Conservation (phyloP, 2,888 invertebrate species). For the Melikaiella ostensackeni region DNA sequence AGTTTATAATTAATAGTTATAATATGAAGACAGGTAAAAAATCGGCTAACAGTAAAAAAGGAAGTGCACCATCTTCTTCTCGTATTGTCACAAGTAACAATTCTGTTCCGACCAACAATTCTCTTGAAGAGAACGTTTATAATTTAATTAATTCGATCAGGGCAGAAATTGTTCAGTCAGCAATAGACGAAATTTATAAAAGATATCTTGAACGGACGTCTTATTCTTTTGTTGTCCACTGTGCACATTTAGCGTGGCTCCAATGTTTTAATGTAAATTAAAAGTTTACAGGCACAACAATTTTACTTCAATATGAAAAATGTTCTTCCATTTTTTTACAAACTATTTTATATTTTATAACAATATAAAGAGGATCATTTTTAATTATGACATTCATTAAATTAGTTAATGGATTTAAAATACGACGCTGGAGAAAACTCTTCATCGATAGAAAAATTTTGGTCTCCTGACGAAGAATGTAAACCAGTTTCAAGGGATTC, state of each 20-base stretch:
- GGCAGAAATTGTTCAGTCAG: constrained; percentile 54
- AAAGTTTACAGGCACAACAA: too few species aligned
- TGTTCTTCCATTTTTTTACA: neutral
- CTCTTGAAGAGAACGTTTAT: neutral
- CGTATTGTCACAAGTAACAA: neutral
- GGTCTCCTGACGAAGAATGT: constrained; percentile 44
- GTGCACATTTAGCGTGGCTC: constrained; percentile 50
- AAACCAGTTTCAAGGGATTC: constrained; percentile 40
- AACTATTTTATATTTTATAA: too few species aligned
- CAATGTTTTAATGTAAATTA: constrained; percentile 48
- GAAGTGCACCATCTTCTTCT: neutral
- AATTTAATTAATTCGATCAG: constrained; percentile 77
- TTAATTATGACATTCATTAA: neutral
- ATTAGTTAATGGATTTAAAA: constrained; percentile 49
- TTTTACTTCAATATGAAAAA: neutral
- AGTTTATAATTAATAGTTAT: neutral
- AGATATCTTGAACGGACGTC: constrained; percentile 42
- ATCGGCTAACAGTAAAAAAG: neutral
- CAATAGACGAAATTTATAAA: constrained; percentile 41
- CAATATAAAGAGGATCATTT: neutral
- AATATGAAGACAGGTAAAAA: neutral
- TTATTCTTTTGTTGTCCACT: constrained; percentile 51
- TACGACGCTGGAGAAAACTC: constrained; percentile 41
- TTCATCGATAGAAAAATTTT: constrained; percentile 37
- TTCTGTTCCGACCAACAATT: neutral